A percentile compares a stretch with the other conserved stretches of the same genome.
These are phyloP conservation scores for Dryobota labecula DNA, from an alignment of 2,888 invertebrate species.

Conservation along the genomic window DNA sequence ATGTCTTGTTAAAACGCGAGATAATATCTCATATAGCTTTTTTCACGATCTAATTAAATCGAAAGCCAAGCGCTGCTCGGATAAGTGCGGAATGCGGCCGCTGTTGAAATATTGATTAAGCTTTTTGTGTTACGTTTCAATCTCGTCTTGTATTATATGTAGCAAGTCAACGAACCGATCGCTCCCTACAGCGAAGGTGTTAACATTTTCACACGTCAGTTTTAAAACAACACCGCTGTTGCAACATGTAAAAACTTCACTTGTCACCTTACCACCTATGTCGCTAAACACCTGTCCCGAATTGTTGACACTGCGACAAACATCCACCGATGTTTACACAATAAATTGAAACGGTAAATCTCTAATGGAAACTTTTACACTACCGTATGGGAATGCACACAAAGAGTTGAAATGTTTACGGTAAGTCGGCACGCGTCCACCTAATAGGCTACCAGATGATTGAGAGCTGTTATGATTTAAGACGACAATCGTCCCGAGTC, in stretches of 20 bases:
- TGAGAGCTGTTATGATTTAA: conserved; percentile 81
- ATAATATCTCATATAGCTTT: conserved; percentile 69
- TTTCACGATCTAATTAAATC: conserved; percentile 84
- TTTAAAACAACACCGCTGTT: conserved; percentile 68
- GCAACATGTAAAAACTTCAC: conserved; percentile 72
- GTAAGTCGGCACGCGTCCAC: conserved; percentile 78
- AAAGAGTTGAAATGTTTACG: conserved; percentile 78
- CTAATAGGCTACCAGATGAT: conserved; percentile 76
- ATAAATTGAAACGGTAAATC: conserved; percentile 80
- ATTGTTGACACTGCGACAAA: conserved; percentile 76
- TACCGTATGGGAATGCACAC: conserved; percentile 70
- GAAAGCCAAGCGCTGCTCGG: conserved; percentile 76
- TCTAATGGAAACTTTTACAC: conserved; percentile 69
- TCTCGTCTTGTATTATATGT: conserved; percentile 67
- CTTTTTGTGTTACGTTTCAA: conserved; percentile 75
- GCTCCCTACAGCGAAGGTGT: conserved; percentile 59
- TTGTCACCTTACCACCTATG: conserved; percentile 77
- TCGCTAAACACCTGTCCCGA: conserved; percentile 74
- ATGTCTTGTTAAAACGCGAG: conserved; percentile 51
- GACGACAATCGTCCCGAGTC: conserved; percentile 74
- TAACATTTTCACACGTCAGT: conserved; percentile 68
- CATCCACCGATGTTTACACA: conserved; percentile 73
- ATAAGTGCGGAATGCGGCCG: conserved; percentile 82
- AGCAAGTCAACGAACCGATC: conserved; percentile 69
- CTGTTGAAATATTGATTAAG: conserved; percentile 82